Evolutionary conservation across 2,113 vertebrate species (phyloP), one percentile per base, ranked within the genome.

Genomic region (Aegotheles bennettii): DNA sequence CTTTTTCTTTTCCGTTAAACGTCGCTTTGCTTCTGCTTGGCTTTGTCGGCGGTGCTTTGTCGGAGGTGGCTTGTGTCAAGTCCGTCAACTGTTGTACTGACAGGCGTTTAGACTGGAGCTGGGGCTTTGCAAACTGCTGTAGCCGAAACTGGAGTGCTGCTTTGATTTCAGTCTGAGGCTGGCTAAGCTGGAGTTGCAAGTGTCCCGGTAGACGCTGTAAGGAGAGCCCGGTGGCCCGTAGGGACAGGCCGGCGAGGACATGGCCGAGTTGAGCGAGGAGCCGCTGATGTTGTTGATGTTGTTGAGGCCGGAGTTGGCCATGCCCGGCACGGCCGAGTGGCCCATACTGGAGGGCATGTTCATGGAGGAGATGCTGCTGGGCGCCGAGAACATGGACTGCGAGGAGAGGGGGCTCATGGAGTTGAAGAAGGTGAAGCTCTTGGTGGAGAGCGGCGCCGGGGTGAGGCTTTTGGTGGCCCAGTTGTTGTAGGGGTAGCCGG

Each of bases 361-460:
- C 99, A 99, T 99, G 96, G 99, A 99, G 85, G 99, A 99, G 98
- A 99, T 99, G 94, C 99, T 99, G 98, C 98, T 99, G 75, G 99
- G 99, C 4, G 99, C 98, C 4, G 99, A 99, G 98, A 99, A 99
- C 99, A 99, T 99, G 96, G 99, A 99, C 97, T 99, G 99, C 17
- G 99, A 99, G 31, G 99, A 99, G 17, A 99, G 98, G 60, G 99
- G 99, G 93, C 99, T 99, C 99, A 99, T 99, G 94, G 99, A 99
- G 98, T 99, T 99, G 97, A 99, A 99, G 97, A 99, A 99, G 63
- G 99, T 99, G 98, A 99, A 99, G 98, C 99, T 99, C 94, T 99
- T 99, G 94, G 99, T 99, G 96, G 99, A 99, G 35, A 99, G 98
- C 9, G 99, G 99, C 45, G 99, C 98, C 8, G 99, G 99, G 35